Conservation (phyloP, 2,113 vertebrate species). For the Catharus minimus region DNA sequence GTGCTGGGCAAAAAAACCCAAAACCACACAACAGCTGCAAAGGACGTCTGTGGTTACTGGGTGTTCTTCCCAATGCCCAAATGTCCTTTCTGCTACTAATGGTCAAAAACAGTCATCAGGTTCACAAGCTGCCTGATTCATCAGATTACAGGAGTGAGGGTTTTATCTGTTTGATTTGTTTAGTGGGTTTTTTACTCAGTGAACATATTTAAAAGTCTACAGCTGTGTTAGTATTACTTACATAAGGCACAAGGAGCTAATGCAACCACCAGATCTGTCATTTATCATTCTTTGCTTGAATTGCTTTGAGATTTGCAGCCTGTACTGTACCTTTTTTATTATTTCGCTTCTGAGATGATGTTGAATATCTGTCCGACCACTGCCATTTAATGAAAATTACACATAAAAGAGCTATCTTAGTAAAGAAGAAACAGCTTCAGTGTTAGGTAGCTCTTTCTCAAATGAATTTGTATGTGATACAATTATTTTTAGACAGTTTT, state of each 20-base stretch:
- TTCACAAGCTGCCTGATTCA: background rate
- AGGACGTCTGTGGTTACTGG: background rate
- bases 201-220: background rate
- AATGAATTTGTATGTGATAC: slow-evolving; percentile 35
- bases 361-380: slow-evolving; percentile 42
- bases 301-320: slow-evolving; percentile 32
- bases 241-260: background rate
- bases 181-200: background rate
- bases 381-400: slow-evolving; percentile 41
- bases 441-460: background rate
- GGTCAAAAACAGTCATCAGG: background rate
- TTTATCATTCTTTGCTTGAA: slow-evolving; percentile 44
- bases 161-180: background rate
- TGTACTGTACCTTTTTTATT: background rate
- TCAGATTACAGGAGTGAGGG: background rate
- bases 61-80: background rate
- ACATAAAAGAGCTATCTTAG: slow-evolving; percentile 20
- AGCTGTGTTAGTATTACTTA: background rate
- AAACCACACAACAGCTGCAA: background rate
- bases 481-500: slow-evolving; percentile 59
- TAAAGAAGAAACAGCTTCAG: slow-evolving; percentile 52
- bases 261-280: background rate
- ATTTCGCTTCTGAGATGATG: background rate
- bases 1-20: accelerated
- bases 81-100: background rate